Conservation (phyloP, 2,888 invertebrate genomes). For the Meteorus cinctellus region DNA sequence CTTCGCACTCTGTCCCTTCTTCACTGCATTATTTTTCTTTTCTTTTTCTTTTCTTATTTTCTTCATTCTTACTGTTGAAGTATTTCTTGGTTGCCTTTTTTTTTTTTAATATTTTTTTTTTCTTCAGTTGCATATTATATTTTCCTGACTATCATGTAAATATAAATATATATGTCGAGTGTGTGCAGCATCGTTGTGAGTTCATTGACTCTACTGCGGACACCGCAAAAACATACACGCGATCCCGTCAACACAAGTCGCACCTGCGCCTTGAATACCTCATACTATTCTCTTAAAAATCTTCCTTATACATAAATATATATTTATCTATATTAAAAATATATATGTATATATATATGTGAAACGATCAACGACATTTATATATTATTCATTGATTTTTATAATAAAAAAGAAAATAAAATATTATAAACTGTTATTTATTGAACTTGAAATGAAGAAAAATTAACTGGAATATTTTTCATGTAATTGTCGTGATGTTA, state of each 20-base stretch:
- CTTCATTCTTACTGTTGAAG: neutral
- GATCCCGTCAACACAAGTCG: conserved; percentile 69
- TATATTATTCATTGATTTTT: too few relatives aligned
- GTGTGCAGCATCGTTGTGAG: conserved; percentile 38
- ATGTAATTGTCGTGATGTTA: conserved; percentile 16
- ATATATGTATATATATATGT: too few relatives aligned
- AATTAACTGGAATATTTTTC: conserved; percentile 8
- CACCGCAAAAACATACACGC: conserved; percentile 71
- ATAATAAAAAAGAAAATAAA: neutral
- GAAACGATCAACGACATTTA: neutral
- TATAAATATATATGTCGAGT: conserved; percentile 30
- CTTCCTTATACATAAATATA: neutral
- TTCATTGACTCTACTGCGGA: conserved; percentile 62
- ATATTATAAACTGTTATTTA: neutral
- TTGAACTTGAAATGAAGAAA: neutral
- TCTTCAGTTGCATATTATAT: neutral
- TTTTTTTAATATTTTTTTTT: too few relatives aligned
- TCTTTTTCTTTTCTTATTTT: neutral
- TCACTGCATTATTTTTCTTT: neutral
- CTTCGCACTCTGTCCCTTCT: neutral
- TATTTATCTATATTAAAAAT: neutral
- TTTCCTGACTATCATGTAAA: conserved; percentile 18
- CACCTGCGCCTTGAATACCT: conserved; percentile 56
- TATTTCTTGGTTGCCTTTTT: neutral
- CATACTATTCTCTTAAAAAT: conserved; percentile 13